Conservation (phyloP, 2,113 vertebrate species). For the Genyomyrus donnyi region DNA sequence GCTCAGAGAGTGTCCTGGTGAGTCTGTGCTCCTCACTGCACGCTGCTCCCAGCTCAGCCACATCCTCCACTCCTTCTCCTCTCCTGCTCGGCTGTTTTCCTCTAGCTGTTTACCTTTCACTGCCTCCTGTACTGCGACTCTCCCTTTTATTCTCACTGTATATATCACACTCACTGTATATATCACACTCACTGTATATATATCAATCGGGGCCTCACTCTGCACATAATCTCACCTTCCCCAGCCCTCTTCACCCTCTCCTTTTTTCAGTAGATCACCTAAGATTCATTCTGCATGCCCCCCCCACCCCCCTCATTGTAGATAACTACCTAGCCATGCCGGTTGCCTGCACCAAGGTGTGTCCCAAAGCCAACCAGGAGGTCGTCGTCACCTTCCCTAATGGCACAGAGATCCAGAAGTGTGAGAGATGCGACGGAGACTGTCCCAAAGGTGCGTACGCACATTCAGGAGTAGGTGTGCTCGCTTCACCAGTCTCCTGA, state of each 20-base stretch:
- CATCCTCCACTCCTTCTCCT: neutral
- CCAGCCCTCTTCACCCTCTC: neutral
- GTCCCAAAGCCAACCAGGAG: constrained; percentile 77
- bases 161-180: neutral
- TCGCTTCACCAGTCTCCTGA: neutral
- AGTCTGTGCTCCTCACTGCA: constrained; percentile 35
- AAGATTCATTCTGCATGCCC: neutral
- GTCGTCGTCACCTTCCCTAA: constrained; percentile 54
- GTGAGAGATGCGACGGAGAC: constrained; percentile 80
- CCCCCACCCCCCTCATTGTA: constrained; percentile 37
- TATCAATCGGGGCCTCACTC: neutral
- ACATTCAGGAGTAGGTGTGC: neutral
- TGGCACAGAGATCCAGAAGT: constrained; percentile 68
- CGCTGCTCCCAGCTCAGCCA: neutral
- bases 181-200: neutral
- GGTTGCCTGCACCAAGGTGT: constrained; percentile 82
- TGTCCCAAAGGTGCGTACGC: constrained; percentile 68
- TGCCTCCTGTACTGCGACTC: neutral
- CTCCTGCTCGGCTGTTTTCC: neutral
- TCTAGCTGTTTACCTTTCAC: neutral
- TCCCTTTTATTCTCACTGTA: neutral
- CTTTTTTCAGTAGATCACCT: neutral
- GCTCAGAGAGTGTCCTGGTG: neutral
- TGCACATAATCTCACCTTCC: neutral
- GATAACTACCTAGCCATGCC: constrained; percentile 89